Evolutionary conservation across 2,888 invertebrate genomes (phyloP).

Genomic region (Dryadula phaetusa): DNA sequence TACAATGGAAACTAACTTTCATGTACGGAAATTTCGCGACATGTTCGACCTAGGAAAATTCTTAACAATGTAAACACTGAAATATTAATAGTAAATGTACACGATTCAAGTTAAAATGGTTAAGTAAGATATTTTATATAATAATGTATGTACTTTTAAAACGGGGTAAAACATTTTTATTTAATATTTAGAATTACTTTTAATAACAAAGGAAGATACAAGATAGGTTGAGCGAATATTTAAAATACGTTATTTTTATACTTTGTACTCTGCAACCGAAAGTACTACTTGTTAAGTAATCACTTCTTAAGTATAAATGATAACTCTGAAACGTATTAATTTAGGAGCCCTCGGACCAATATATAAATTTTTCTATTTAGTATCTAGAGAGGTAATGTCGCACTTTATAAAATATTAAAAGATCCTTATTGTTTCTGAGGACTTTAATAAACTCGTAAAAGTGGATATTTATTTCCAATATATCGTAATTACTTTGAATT

Average conservation of each 20-base stretch:
- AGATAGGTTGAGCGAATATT: conserved; percentile 38
- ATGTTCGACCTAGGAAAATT: conserved; percentile 43
- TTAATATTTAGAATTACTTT: conserved; percentile 30
- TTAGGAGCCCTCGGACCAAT: conserved; percentile 64
- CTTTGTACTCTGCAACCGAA: conserved; percentile 49
- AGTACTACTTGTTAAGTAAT: conserved; percentile 45
- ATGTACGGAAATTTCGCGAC: conserved; percentile 32
- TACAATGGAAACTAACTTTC: conserved; percentile 27
- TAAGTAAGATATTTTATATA: conserved; percentile 39
- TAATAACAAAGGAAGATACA: conserved; percentile 41
- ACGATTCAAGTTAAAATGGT: conserved; percentile 41
- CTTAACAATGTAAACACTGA: conserved; percentile 45
- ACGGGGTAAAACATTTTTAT: conserved; percentile 41
- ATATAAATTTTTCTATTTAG: conserved; percentile 75
- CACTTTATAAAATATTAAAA: conserved; percentile 55
- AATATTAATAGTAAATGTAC: conserved; percentile 42
- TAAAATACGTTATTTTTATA: conserved; percentile 38
- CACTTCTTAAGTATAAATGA: conserved; percentile 46
- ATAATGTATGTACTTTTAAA: conserved; percentile 37
- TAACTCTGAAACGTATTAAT: conserved; percentile 50
- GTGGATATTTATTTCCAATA: conserved; percentile 64
- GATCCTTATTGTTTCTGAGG: conserved; percentile 67
- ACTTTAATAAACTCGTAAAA: conserved; percentile 66
- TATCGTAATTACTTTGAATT: conserved; percentile 67
- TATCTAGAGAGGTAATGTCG: conserved; percentile 74